Evolutionary conservation across 2,888 invertebrate genomes (phyloP), one percentile per base, ranked within the genome.

Genomic region (Uropetala carovei): DNA sequence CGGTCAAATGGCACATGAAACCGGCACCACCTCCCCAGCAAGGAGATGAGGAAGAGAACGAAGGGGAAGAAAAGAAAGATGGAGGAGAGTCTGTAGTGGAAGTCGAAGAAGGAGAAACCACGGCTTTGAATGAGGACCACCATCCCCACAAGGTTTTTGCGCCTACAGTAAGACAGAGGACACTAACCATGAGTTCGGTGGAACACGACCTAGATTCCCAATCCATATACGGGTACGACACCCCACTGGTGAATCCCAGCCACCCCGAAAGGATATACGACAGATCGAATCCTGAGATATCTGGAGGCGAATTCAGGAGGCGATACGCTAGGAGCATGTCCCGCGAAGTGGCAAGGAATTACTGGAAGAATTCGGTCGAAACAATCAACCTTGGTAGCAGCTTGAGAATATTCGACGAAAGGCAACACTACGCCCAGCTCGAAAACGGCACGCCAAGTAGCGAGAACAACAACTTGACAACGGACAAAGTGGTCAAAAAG

Each of bases 1-100:
- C 97, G 0, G 96, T 97, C 58, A 96, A 97, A 94, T 96, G 97
- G 96, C 97, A 97, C 95, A 96, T 96, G 93, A 96, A 96, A 91
- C 96, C 96, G 64, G 96, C 95, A 93, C 95, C 95, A 0, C 95
- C 27, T 27, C 59, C 56, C 7, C 27, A 27, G 3, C 10, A 27
- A 14, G 85, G 4, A 13, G 5, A 27, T 22, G 56, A 92, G 57
- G 68, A 92, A 16, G 9, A 7, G 57, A 22, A 58, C n/a, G 56
- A 18, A 10, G 30, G 86, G 10, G 75, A 60, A 10, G 92, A 64
- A 14, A 82, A 92, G 89, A 93, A 93, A 94, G 82, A 94, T 93
- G 86, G 93, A 94, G 92, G 95, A 95, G 30, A 94, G 95, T 96
- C 94, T 94, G 92, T 84, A 86, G 59, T 93, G 86, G 84, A 93